A percentile compares a stretch with the other conserved stretches of the same genome.
These are phyloP conservation scores for Pseudorhombus dupliciocellatus DNA, from an alignment of 2,113 vertebrate genomes.

Conservation along the genomic window DNA sequence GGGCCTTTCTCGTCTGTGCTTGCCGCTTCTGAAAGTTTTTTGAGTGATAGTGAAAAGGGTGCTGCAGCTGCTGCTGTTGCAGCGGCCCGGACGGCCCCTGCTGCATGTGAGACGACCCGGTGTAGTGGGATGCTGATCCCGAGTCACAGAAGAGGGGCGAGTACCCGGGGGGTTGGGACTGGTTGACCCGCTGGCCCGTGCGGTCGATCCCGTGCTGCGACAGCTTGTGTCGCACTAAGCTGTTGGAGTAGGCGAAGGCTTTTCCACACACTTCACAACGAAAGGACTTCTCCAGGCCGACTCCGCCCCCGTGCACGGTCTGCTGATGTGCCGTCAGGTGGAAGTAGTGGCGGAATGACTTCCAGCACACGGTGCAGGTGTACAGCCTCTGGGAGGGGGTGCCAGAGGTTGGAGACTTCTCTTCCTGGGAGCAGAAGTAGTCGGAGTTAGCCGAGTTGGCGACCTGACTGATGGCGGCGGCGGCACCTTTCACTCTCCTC, in stretches of 20 bases:
- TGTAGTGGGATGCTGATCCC: constrained; percentile 58
- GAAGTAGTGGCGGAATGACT: constrained; percentile 92
- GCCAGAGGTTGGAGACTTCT: constrained; percentile 77
- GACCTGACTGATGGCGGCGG: constrained; percentile 63
- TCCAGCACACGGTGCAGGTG: constrained; percentile 87
- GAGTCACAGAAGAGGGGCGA: constrained; percentile 78
- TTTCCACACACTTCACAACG: constrained; percentile 92
- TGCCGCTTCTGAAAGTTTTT: constrained; percentile 72
- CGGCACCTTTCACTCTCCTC: constrained; percentile 71
- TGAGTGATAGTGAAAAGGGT: constrained; percentile 77
- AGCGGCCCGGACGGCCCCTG: constrained; percentile 8
- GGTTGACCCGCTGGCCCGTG: constrained; percentile 62
- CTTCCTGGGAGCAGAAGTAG: constrained; percentile 81
- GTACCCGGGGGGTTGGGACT: constrained; percentile 67
- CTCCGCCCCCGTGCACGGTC: constrained; percentile 84
- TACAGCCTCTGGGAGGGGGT: constrained; percentile 81
- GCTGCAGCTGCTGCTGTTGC: background rate
- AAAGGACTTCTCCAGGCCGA: constrained; percentile 85
- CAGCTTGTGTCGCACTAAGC: constrained; percentile 89
- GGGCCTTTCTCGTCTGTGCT: constrained; percentile 60
- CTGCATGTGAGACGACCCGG: constrained; percentile 49
- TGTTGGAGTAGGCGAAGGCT: constrained; percentile 93
- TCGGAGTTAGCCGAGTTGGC: constrained; percentile 67
- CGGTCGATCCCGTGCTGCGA: constrained; percentile 85
- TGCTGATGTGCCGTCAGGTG: constrained; percentile 92